Base-by-base conservation (phyloP, 2,888 invertebrate genomes). In the Drosophila atripex region DNA sequence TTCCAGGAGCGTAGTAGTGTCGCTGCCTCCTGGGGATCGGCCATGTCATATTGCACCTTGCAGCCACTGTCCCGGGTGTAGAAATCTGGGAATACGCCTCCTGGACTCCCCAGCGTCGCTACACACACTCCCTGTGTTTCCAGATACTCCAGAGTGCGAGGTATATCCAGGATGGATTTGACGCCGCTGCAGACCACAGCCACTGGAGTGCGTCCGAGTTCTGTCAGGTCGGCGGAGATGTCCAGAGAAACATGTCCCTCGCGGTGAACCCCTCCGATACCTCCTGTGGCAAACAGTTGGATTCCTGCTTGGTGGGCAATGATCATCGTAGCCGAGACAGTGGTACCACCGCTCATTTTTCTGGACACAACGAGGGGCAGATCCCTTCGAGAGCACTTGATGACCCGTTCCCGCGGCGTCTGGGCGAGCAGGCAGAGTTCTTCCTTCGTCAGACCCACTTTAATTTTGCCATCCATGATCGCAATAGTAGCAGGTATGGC, bases 51-150 rank as follows among this genome's bases (percentile, higher is more conserved):
- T 0, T 97, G 97, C 0, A 96, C 94, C 59, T 92, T 92, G 74
- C 92, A 93, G 0, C 95, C 96, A 76, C 98, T 98, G 61, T 93
- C 92, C 4, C 93, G 92, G 0, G 96, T 95, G 92, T 98, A 99
- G 92, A 99, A 99, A 41, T 98, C 97, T 0, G 99, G 99, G 91
- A 99, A 99, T 12, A 94, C 93, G 25, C 92, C 92, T 0, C 92
- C 91, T 0, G 93, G 91, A n/a, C 93, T 91, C 0, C 96, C 95
- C 76, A 94, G 95, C 0, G 96, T 94, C 35, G 95, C 95, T 0
- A 99, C 98, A 80, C 96, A 96, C 1, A 99, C 98, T 0, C 99
- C 98, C 91, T 97, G 95, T 0, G 98, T 99, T 93, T 99, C 99
- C 93, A 99, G 92, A 90, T 95, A 98, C 91, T 99, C 99, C 49